Conservation (phyloP, 2,113 vertebrate genomes). For the Collichthys lucidus region DNA sequence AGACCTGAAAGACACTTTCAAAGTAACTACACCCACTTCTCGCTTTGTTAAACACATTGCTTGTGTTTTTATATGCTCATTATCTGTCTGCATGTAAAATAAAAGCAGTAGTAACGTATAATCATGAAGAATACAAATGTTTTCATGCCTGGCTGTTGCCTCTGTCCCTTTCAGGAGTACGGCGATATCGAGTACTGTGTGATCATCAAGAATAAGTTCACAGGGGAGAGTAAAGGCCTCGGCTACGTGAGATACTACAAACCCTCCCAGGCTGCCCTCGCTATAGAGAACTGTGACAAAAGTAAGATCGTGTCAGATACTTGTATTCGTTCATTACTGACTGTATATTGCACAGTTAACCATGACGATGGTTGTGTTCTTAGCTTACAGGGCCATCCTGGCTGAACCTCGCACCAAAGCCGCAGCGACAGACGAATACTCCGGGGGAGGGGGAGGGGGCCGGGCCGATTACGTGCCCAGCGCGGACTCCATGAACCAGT, state of each 20-base stretch:
- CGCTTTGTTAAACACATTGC: neutral
- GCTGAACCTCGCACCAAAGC: constrained; percentile 92
- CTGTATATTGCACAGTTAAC: too few species aligned
- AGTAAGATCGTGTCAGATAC: constrained; percentile 82
- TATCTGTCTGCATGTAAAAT: neutral
- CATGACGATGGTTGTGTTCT: neutral
- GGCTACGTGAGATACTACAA: constrained; percentile 95
- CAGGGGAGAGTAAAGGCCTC: constrained; percentile 96
- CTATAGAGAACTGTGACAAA: constrained; percentile 97
- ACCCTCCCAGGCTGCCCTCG: constrained; percentile 93
- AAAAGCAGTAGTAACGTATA: too few species aligned
- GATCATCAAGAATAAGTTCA: constrained; percentile 94
- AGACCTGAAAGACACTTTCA: constrained; percentile 92
- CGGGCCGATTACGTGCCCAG: constrained; percentile 82
- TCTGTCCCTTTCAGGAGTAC: constrained; percentile 84
- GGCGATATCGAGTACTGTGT: constrained; percentile 96
- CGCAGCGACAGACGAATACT: constrained; percentile 86
- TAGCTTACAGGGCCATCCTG: constrained; percentile 94
- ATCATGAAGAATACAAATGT: neutral
- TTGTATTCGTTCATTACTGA: too few species aligned
- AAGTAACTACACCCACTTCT: constrained; percentile 77
- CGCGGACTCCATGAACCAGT: constrained; percentile 82
- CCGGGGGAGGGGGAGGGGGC: constrained; percentile 63
- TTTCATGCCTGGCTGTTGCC: neutral
- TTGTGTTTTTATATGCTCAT: neutral